A percentile compares a stretch with the other conserved stretches of the same genome.
These are phyloP conservation scores for Corella eumyota DNA, from an alignment of 23 tunicate species.

Conservation along the genomic window DNA sequence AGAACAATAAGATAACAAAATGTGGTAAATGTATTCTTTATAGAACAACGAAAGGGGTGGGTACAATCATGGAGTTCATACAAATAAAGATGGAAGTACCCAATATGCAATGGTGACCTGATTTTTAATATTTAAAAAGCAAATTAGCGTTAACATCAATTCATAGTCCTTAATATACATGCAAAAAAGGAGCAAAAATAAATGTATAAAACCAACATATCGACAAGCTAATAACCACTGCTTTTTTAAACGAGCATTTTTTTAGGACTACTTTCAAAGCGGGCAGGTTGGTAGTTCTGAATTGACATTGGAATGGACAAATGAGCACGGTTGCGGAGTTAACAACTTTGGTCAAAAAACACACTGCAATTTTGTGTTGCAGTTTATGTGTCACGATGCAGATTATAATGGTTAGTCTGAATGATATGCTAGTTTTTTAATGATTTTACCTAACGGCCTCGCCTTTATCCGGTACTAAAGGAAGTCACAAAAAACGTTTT, in stretches of 20 bases:
- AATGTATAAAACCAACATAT: too few relatives aligned
- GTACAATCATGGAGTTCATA: slow-evolving; percentile 82
- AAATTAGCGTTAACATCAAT: too few relatives aligned
- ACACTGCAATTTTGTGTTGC: slow-evolving; percentile 85
- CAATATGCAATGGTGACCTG: slow-evolving; percentile 3
- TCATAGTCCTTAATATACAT: too few relatives aligned
- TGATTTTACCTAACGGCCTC: too few relatives aligned
- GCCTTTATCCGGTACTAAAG: too few relatives aligned
- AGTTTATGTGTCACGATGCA: slow-evolving; percentile 83
- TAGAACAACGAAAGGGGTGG: slow-evolving; percentile 95
- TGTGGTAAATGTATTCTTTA: too few relatives aligned
- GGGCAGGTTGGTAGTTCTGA: slow-evolving; percentile 55
- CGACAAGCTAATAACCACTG: too few relatives aligned
- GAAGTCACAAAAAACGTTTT: too few relatives aligned
- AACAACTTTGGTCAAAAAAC: slow-evolving; percentile 64
- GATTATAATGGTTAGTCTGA: too few relatives aligned
- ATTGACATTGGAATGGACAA: slow-evolving; percentile 73
- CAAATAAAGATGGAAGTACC: slow-evolving; percentile 3
- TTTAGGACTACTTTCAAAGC: slow-evolving; percentile 78
- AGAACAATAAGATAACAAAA: too few relatives aligned
- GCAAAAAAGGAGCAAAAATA: too few relatives aligned
- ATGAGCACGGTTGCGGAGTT: slow-evolving; percentile 97
- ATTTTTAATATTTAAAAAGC: background rate
- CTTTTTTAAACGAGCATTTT: background rate
- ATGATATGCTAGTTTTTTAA: too few relatives aligned